Base-by-base conservation (phyloP, 1,140 invertebrate genomes). In the Brachionus calyciflorus region DNA sequence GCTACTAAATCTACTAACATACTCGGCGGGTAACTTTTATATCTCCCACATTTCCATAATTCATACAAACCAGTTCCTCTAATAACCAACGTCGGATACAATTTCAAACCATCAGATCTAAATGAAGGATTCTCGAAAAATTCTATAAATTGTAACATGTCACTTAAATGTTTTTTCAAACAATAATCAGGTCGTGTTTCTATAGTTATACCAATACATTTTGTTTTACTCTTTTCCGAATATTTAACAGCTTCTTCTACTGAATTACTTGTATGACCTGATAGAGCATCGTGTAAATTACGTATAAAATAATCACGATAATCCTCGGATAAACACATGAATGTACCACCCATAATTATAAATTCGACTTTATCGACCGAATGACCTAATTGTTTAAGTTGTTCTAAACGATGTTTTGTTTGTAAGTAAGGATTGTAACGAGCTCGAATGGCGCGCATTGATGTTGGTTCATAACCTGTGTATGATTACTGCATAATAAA, bases 301-400 rank as follows among this genome's bases (percentile, higher is more conserved):
- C 94, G 79, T 78, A 99, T 99, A 83, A 99, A 99, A 87, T 93
- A 98, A 85, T 99, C 96, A 70, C 96, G 79, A 84, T 99, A 99
- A 80, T 97, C 94, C 81, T 97, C 94, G 0, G 94, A 89, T 7
- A 99, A 85, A 73, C 93, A 92, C 97, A 99, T 99, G 83, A 99
- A 99, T 24, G 97, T 99, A 26, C 97, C 96, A 40, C 96, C 97
- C 97, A 99, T 99, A 0, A 99, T 92, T 82, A 99, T 99, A 85
- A 98, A 99, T 86, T 99, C 97, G 1, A 99, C 94, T 87, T 99
- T 99, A 85, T 99, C 97, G 0, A 99, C 94, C 84, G 89, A 93
- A 82, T 99, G 97, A 0, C 97, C 97, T 26, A 99, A 85, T 84
- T 98, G 94, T 82, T 94, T 92, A 37, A 99, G 84, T 89, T 98